phyloP scores from a whole-genome alignment of 2,888 invertebrate genomes.

The Orthosia incerta region DNA sequence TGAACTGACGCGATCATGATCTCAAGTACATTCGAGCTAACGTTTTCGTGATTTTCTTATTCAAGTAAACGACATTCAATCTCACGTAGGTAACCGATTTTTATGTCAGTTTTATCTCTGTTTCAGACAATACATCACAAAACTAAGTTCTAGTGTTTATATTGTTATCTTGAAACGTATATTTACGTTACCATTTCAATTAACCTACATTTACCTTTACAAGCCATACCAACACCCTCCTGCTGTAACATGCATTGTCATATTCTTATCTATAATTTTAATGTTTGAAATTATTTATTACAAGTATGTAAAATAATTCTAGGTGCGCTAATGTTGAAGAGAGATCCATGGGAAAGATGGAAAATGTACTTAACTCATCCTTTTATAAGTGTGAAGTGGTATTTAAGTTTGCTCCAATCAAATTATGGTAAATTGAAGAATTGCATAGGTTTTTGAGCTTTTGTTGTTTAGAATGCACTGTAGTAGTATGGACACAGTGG shows the following conservation, averaged over 20 bases:
- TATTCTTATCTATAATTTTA: slow-evolving; percentile 27
- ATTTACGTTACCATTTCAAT: not conserved
- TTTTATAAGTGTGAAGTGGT: slow-evolving; percentile 90
- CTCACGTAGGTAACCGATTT: no score
- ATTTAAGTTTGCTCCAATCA: slow-evolving; percentile 90
- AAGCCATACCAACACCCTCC: slow-evolving; percentile 45
- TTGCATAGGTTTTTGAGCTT: slow-evolving; percentile 66
- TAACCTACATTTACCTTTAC: not conserved
- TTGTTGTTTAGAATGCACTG: slow-evolving; percentile 58
- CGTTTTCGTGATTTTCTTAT: no score
- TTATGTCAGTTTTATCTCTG: not conserved
- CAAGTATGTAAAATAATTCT: slow-evolving; percentile 78
- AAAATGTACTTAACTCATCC: slow-evolving; percentile 90
- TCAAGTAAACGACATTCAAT: no score
- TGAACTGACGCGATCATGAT: no score
- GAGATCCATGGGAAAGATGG: slow-evolving; percentile 90
- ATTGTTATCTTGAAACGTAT: not conserved
- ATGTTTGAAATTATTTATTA: slow-evolving; percentile 32
- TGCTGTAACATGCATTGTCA: slow-evolving; percentile 47
- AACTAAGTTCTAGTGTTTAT: slow-evolving; percentile 3
- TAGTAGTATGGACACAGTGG: slow-evolving; percentile 52
- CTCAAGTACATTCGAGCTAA: no score
- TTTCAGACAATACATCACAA: not conserved
- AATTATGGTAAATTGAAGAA: slow-evolving; percentile 86
- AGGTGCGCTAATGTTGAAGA: slow-evolving; percentile 91